Conservation (phyloP, 1,140 invertebrate genomes). For the Laupala kohalensis region DNA sequence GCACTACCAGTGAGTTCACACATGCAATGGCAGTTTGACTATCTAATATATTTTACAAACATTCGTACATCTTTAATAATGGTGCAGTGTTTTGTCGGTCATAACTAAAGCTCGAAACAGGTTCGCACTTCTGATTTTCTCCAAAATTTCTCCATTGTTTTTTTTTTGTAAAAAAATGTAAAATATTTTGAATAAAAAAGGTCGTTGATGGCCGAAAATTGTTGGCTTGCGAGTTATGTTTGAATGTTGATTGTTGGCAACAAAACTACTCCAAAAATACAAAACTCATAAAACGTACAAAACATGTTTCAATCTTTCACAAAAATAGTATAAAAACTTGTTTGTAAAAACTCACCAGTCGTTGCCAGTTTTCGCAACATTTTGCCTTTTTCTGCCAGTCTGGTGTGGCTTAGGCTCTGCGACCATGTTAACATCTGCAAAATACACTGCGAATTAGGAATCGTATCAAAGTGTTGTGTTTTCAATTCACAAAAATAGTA, state of each 20-base stretch:
- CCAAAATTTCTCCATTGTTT: neutral
- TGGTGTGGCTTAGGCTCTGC: constrained; percentile 72
- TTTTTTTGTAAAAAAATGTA: no score
- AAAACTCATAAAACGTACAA: neutral
- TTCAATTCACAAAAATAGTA: neutral
- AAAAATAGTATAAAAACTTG: constrained; percentile 5
- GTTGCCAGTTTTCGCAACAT: constrained; percentile 64
- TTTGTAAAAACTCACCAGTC: constrained; percentile 50
- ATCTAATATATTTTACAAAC: no score
- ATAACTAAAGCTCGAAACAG: no score
- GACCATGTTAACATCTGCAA: constrained; percentile 70
- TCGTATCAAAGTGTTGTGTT: neutral
- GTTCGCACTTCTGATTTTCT: no score
- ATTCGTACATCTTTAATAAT: no score
- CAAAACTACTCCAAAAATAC: constrained; percentile 1
- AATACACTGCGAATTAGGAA: constrained; percentile 11
- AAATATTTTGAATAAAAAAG: neutral
- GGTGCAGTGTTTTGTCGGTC: no score
- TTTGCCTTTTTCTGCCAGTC: constrained; percentile 63
- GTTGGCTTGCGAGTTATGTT: neutral
- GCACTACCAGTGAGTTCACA: no score
- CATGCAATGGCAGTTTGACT: no score
- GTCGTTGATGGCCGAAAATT: neutral
- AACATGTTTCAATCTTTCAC: neutral
- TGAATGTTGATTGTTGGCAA: neutral